Evolutionary conservation across 2,113 vertebrate genomes (phyloP), one percentile per base, ranked within the genome.

Genomic region (Chaenogobius annularis): DNA sequence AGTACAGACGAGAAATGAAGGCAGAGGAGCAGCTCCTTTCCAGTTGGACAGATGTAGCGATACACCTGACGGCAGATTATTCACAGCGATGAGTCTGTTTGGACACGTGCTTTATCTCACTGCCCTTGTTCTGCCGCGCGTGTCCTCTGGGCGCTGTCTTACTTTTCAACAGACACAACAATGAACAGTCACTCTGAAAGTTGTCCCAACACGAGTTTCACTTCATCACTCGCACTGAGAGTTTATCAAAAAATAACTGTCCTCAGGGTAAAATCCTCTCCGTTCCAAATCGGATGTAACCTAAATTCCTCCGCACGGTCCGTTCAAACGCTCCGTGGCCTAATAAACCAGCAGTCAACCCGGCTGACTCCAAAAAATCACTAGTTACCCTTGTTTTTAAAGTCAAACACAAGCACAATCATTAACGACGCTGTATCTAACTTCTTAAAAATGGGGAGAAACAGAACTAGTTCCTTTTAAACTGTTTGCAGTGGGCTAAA

Each of bases 221-320:
- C 75, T 80, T 81, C 80, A 83, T 88, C 80, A 77, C 77, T 69
- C 61, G 75, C 74, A 22, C 62, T 63, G 68, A 67, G 70, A 61
- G 77, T 73, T 88, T 86, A 89, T 89, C 84, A 86, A 86, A 88
- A n/a, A 85, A 90, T 78, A 84, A 82, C 79, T 73, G 74, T 83
- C 81, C 75, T 80, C 52, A 15, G 80, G 82, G 86, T 70, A 3
- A 20, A 71, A 82, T 83, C 72, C 77, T 79, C 67, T 40, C 82
- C 79, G 61, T 69, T 80, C 23, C 8, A 55, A 19, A 88, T 70
- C 78, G 84, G 72, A 91, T 80, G 74, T 87, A 86, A 89, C 89
- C 83, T 68, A 85, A 72, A 87, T 90, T 85, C 68, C 75, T 69
- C 62, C 59, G 72, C 67, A 35, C 43, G 68, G 64, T 52, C 67